phyloP scores from a whole-genome alignment of 2,113 vertebrate genomes.

The Argyrosomus japonicus region DNA sequence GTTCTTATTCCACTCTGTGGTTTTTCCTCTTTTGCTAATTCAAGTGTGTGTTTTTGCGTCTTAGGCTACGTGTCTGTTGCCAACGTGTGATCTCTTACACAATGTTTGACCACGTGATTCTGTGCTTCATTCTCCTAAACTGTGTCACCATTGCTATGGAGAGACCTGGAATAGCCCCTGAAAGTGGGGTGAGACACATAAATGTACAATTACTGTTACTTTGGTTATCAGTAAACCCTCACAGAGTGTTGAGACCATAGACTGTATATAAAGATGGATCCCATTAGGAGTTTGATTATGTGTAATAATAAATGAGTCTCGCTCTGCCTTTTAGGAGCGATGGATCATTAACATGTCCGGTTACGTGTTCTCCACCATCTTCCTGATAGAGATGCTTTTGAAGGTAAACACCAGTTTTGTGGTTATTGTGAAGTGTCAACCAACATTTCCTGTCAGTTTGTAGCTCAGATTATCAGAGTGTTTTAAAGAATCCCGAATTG shows the following conservation, averaged over 20 bases:
- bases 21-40: background rate
- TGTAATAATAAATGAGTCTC: no score
- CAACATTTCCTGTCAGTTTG: background rate
- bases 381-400: conserved; percentile 91
- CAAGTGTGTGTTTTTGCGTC: background rate
- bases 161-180: conserved; percentile 7
- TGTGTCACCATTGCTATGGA: conserved; percentile 42
- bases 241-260: no score
- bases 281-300: no score
- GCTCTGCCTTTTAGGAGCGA: no score
- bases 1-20: background rate
- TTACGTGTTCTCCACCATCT: conserved; percentile 89
- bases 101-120: background rate
- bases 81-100: background rate
- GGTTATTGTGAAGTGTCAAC: background rate
- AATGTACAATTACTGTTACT: no score
- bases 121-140: conserved; percentile 17
- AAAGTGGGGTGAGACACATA: conserved; percentile 2
- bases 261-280: no score
- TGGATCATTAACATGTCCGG: no score
- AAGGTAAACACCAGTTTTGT: conserved; percentile 83
- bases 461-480: no score
- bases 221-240: no score
- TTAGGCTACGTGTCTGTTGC: conserved; percentile 24
- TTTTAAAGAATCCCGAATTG: no score